Evolutionary conservation across 2,797 vertebrate genomes (phyloP), one percentile per base, ranked within the genome.

Genomic region (Labeo calbasu): DNA sequence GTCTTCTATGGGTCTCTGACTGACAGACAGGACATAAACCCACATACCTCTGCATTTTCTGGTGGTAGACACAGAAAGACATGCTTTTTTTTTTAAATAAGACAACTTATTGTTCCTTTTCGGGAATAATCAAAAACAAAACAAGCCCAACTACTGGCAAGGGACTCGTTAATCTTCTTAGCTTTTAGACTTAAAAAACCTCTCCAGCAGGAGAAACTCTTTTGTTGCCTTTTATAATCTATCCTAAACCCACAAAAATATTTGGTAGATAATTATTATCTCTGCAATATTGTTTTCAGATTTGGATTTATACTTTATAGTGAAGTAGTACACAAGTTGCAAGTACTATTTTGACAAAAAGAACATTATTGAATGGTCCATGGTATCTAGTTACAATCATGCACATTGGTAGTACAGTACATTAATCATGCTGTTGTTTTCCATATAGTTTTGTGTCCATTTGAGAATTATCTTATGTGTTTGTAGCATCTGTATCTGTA

Each of bases 391-490:
- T 46, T 13, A 53, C 17, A 43, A 19, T 32, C 46, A 76, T 53
- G 11, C 46, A 82, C 19, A 68, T 21, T 46, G 50, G 68, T 21
- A 23, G 21, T 53, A 77, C 48, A 23, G 28, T 53, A 77, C 48
- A 77, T 59, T 55, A 4, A 57, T 77, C 57, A 76, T 89, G 77
- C 79, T 21, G 10, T 87, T 88, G 46, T 82, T 83, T 85, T 87
- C 69, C 81, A 79, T 85, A 80, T 53, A 11, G 73, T 87, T 86
- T 91, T 87, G 88, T 90, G 6, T 88, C 86, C 89, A 55, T 87
- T 90, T 86, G 79, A 89, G 89, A 91, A 92, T 87, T 6, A 91
- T 93, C 90, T 93, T 91, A 90, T 59, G 86, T 87, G 90, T 93
- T 89, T 87, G 88, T 82, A 79, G 73, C 25, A 17, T 71, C 51